These are phyloP conservation scores for Zygothrica quintamaculata DNA, from an alignment of 2,888 invertebrate species.

Conservation along the genomic window DNA sequence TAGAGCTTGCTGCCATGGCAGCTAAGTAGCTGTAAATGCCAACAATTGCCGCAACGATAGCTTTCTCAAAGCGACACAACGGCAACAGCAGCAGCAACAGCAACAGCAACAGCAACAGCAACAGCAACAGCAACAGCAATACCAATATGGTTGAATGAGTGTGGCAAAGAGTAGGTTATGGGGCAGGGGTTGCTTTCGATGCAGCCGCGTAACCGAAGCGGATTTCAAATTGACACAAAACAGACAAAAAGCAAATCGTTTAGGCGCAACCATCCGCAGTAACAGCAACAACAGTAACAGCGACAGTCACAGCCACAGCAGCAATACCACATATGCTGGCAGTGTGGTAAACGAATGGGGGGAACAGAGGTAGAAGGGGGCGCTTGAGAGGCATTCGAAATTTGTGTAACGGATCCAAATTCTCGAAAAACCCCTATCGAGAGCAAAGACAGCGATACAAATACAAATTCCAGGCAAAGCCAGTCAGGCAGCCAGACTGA, in stretches of 20 bases:
- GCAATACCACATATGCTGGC: conserved; percentile 45
- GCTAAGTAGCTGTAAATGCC: conserved; percentile 78
- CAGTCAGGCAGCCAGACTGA: conserved; percentile 50
- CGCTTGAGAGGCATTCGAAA: conserved; percentile 47
- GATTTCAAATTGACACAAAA: conserved; percentile 80
- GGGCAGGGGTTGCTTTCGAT: conserved; percentile 11
- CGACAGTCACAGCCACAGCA: conserved; percentile 30
- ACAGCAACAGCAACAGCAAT: not conserved
- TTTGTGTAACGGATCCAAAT: conserved; percentile 64
- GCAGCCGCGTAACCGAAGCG: conserved; percentile 73
- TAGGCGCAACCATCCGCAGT: conserved; percentile 69
- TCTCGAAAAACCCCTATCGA: conserved; percentile 31
- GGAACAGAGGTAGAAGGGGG: too few relatives aligned
- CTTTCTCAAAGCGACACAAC: conserved; percentile 27
- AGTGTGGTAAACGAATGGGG: conserved; percentile 5
- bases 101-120: not conserved
- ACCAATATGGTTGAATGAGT: not conserved
- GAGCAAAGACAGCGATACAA: conserved; percentile 45
- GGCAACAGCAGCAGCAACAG: conserved; percentile 13
- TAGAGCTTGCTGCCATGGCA: conserved; percentile 49
- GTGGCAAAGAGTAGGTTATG: not conserved
- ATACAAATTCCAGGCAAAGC: conserved; percentile 51
- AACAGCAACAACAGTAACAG: conserved; percentile 27
- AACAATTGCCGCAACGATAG: conserved; percentile 68
- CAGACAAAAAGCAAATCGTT: conserved; percentile 77